Conservation (phyloP, 1,140 invertebrate genomes). For the Plutomurus gul region DNA sequence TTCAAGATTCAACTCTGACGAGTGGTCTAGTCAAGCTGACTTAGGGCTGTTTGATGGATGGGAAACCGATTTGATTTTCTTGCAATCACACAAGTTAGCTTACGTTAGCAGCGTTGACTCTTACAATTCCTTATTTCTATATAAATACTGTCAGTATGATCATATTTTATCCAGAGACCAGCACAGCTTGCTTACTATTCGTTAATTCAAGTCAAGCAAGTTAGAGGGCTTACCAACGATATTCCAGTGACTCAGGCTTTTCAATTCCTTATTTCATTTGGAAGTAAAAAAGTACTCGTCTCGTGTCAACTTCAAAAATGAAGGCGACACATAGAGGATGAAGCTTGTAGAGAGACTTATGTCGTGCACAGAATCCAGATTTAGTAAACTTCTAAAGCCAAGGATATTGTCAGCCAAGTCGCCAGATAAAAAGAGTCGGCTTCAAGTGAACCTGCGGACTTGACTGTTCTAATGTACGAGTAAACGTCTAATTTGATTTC, state of each 20-base stretch:
- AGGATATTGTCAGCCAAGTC: too few relatives aligned
- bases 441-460: background rate
- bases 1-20: background rate
- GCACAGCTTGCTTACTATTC: too few relatives aligned
- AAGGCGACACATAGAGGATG: too few relatives aligned
- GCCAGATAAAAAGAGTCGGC: too few relatives aligned
- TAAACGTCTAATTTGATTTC: background rate
- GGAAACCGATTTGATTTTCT: background rate
- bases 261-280: background rate
- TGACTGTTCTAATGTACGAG: background rate
- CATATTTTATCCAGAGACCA: too few relatives aligned
- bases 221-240: too few relatives aligned
- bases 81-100: background rate
- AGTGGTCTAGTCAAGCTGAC: background rate
- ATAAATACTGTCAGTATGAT: too few relatives aligned
- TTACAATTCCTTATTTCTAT: background rate
- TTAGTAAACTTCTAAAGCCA: too few relatives aligned
- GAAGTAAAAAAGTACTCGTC: background rate
- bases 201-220: too few relatives aligned
- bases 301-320: slow-evolving; percentile 16
- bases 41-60: background rate
- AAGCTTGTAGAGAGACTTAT: too few relatives aligned
- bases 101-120: background rate
- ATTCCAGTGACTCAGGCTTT: background rate
- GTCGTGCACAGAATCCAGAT: too few relatives aligned